Evolutionary conservation across 1,140 invertebrate species (phyloP).

Genomic region (Cydia strobilella): DNA sequence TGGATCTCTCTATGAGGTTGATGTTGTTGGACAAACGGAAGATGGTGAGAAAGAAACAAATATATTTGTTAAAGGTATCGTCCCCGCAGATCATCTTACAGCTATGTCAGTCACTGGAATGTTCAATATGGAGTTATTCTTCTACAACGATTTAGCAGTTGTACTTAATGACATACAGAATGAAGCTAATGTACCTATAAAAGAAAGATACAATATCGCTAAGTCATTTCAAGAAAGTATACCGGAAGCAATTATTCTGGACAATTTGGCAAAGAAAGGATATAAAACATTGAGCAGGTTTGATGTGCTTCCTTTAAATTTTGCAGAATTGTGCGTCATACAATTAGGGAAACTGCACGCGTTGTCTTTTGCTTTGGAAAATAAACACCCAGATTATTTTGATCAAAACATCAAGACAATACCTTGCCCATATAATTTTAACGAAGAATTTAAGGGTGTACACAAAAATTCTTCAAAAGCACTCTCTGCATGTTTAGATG

Average conservation of each 20-base stretch:
- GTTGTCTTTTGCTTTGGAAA: constrained; percentile 40
- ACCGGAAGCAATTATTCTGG: constrained; percentile 4
- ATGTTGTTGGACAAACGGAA: constrained; percentile 46
- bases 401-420: constrained; percentile 42
- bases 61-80: constrained; percentile 58
- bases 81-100: constrained; percentile 7
- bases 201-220: background rate
- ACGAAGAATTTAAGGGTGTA: constrained; percentile 36
- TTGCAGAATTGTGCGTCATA: constrained; percentile 42
- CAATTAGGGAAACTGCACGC: constrained; percentile 55
- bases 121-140: constrained; percentile 12
- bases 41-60: constrained; percentile 46
- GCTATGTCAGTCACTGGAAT: constrained; percentile 9
- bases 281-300: constrained; percentile 13
- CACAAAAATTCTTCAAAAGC: background rate
- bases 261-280: constrained; percentile 16
- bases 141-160: constrained; percentile 5
- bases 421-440: constrained; percentile 54
- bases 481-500: background rate
- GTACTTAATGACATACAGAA: constrained; percentile 39
- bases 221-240: constrained; percentile 22
- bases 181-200: constrained; percentile 43
- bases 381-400: constrained; percentile 40
- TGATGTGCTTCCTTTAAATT: background rate
- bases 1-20: constrained; percentile 51